These are phyloP conservation scores for Oenanthe melanoleuca DNA, from an alignment of 2,113 vertebrate genomes.

Conservation along the genomic window DNA sequence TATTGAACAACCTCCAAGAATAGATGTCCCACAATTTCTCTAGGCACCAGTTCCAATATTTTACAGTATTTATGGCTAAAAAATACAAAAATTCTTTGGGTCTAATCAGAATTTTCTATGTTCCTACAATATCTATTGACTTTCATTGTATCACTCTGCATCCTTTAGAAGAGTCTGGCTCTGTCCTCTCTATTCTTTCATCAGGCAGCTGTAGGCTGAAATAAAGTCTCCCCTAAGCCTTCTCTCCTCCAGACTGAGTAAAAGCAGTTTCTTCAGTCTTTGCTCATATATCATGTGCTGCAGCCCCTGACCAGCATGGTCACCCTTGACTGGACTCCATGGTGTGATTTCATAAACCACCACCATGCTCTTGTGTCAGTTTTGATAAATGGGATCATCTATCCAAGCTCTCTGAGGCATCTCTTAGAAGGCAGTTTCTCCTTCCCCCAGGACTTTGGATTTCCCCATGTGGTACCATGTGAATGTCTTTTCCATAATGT, in stretches of 20 bases:
- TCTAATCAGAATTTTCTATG: background rate
- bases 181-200: background rate
- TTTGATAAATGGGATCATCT: background rate
- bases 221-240: background rate
- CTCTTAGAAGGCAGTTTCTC: background rate
- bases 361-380: background rate
- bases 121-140: background rate
- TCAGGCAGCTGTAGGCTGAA: background rate
- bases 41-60: background rate
- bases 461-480: background rate
- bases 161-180: background rate
- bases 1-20: background rate
- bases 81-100: background rate
- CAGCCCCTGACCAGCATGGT: background rate
- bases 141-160: accelerated
- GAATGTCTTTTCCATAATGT: background rate
- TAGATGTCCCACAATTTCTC: background rate
- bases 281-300: background rate
- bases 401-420: background rate
- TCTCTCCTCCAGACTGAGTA: background rate
- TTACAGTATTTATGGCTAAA: background rate
- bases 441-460: background rate
- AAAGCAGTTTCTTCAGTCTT: background rate
- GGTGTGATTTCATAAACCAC: background rate
- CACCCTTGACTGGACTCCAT: background rate